Evolutionary conservation across 1,140 invertebrate species (phyloP).

Genomic region (Tachypleus tridentatus): DNA sequence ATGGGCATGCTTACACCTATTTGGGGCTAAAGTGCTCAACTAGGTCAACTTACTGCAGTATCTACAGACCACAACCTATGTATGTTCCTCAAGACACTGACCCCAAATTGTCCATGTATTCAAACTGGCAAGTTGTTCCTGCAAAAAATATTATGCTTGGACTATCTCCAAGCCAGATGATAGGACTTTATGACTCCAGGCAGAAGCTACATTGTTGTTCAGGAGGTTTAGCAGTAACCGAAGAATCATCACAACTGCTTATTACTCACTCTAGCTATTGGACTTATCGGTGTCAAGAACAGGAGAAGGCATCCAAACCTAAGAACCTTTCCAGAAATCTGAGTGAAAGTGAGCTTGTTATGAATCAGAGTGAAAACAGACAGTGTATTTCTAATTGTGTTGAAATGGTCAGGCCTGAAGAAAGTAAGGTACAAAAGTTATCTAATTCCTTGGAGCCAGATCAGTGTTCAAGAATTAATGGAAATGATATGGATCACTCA

Average conservation of each 20-base stretch:
- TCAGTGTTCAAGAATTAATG: too few species aligned
- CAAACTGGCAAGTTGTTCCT: slow-evolving; percentile 68
- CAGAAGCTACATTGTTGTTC: slow-evolving; percentile 2
- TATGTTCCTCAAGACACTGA: slow-evolving; percentile 64
- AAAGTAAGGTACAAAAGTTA: too few species aligned
- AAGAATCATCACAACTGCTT: too few species aligned
- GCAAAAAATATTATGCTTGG: slow-evolving; percentile 20
- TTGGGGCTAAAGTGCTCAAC: slow-evolving; percentile 81
- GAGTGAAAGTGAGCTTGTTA: too few species aligned
- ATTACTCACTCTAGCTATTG: slow-evolving; percentile 24
- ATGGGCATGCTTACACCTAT: slow-evolving; percentile 86
- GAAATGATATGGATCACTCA: too few species aligned
- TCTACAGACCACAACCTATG: slow-evolving; percentile 83
- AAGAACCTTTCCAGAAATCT: too few species aligned
- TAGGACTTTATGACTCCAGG: slow-evolving; percentile 21
- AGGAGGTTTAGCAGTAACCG: too few species aligned
- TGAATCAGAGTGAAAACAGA: too few species aligned
- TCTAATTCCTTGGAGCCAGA: too few species aligned
- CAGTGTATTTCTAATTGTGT: too few species aligned
- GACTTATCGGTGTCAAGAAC: not conserved
- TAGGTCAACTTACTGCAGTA: slow-evolving; percentile 77
- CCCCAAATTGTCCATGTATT: slow-evolving; percentile 92
- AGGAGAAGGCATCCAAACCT: too few species aligned
- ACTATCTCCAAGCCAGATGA: slow-evolving; percentile 19
- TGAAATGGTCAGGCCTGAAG: too few species aligned